Evolutionary conservation across 2,113 vertebrate genomes (phyloP).

Genomic region (Salvelinus alpinus): DNA sequence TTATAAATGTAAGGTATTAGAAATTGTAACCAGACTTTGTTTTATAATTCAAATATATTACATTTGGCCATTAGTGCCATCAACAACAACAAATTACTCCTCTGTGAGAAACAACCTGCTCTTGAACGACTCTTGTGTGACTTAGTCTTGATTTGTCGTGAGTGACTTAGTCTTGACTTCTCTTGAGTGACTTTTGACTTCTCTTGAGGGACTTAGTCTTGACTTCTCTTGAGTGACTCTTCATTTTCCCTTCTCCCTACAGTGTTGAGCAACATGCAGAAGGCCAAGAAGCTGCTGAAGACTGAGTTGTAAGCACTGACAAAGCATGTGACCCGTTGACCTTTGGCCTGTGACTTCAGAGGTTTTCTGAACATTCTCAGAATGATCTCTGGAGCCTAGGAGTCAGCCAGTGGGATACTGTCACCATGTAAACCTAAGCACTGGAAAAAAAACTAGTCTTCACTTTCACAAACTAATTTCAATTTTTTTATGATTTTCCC

Average conservation of each 20-base stretch:
- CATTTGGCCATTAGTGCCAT: neutral
- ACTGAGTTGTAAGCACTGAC: constrained; percentile 66
- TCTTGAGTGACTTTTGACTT: neutral
- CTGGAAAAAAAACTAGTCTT: constrained; percentile 53
- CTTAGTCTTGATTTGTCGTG: too few species aligned
- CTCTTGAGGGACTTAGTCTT: neutral
- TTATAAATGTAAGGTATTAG: too few species aligned
- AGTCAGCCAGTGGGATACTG: constrained; percentile 7
- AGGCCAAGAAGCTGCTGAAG: constrained; percentile 76
- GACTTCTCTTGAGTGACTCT: neutral
- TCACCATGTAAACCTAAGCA: constrained; percentile 47
- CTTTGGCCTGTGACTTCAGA: neutral
- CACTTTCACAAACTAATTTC: too few species aligned
- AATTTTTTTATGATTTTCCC: too few species aligned
- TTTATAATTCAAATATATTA: too few species aligned
- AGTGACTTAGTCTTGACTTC: neutral
- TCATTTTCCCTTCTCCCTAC: neutral
- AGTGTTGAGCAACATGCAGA: constrained; percentile 75
- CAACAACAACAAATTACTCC: neutral
- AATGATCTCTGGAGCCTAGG: neutral
- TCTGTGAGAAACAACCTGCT: too few species aligned
- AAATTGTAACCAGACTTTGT: too few species aligned
- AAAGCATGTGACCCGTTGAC: neutral
- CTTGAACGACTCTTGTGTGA: neutral
- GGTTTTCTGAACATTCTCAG: neutral